phyloP scores from a whole-genome alignment of 1,140 invertebrate species.

The Drosophila tropicalis region DNA sequence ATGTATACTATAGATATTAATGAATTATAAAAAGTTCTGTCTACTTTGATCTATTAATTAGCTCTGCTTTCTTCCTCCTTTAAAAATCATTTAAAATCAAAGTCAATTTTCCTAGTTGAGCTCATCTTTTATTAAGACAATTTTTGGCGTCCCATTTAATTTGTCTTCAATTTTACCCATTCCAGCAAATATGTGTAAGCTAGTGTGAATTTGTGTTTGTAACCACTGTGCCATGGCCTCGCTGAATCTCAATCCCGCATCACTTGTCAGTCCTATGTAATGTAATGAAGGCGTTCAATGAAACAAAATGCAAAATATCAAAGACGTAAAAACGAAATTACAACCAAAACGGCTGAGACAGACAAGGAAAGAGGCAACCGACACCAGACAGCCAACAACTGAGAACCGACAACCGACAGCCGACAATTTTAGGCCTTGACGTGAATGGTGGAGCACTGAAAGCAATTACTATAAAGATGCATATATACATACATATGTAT shows the following conservation, averaged over 20 bases:
- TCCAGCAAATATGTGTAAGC: too few relatives aligned
- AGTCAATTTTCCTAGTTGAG: too few relatives aligned
- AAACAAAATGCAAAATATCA: slow-evolving; percentile 80
- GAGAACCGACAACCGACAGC: slow-evolving; percentile 27
- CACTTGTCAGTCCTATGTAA: slow-evolving; percentile 68
- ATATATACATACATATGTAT: slow-evolving; percentile 6
- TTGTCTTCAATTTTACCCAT: too few relatives aligned
- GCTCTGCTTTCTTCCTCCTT: too few relatives aligned
- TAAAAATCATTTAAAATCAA: too few relatives aligned
- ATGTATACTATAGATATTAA: too few relatives aligned
- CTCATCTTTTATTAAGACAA: too few relatives aligned
- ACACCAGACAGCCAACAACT: slow-evolving; percentile 19
- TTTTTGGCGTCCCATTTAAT: too few relatives aligned
- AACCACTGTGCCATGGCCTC: slow-evolving; percentile 56
- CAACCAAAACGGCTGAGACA: slow-evolving; percentile 47
- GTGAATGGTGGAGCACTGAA: slow-evolving; percentile 32
- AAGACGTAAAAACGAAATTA: slow-evolving; percentile 75
- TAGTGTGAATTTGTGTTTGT: too few relatives aligned
- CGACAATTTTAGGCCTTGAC: slow-evolving; percentile 48
- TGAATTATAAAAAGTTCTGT: too few relatives aligned
- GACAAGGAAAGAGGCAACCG: slow-evolving; percentile 27
- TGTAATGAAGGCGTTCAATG: slow-evolving; percentile 79
- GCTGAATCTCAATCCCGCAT: slow-evolving; percentile 51
- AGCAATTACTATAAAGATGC: slow-evolving; percentile 49
- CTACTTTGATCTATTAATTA: too few relatives aligned